These are phyloP conservation scores for Peribatodes rhomboidaria DNA, from an alignment of 2,888 invertebrate genomes.

Conservation along the genomic window DNA sequence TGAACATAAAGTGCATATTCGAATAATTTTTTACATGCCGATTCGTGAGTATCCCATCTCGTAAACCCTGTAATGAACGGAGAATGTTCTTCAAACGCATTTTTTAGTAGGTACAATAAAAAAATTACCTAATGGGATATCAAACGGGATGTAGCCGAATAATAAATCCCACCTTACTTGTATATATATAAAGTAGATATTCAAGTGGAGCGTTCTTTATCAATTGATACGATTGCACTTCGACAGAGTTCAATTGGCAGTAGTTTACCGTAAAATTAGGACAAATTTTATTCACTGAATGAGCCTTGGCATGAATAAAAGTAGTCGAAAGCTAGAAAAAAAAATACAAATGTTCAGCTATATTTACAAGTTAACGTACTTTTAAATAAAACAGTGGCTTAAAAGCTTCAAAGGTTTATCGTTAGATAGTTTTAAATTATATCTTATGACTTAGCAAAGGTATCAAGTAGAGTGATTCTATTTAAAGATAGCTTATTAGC, in stretches of 20 bases:
- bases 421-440: conserved; percentile 36
- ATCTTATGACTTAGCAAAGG: conserved; percentile 37
- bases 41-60: too few relatives aligned
- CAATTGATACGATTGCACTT: neutral
- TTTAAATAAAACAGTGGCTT: conserved; percentile 26
- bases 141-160: too few relatives aligned
- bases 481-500: conserved; percentile 27
- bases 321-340: conserved; percentile 3
- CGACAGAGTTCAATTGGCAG: neutral
- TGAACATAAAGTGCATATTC: neutral
- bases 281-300: neutral
- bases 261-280: neutral
- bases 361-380: conserved; percentile 20
- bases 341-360: conserved; percentile 4
- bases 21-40: too few relatives aligned
- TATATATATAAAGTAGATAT: too few relatives aligned
- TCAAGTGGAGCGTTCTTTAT: neutral
- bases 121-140: too few relatives aligned
- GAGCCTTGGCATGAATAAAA: neutral
- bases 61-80: too few relatives aligned
- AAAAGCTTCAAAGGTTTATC: conserved; percentile 35
- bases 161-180: too few relatives aligned
- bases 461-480: conserved; percentile 31
- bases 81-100: too few relatives aligned
- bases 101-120: too few relatives aligned